A percentile compares a stretch with the other conserved stretches of the same genome.
Evolutionary conservation across 1,140 invertebrate species (phyloP).

Genomic region (Zaprionus africanus): DNA sequence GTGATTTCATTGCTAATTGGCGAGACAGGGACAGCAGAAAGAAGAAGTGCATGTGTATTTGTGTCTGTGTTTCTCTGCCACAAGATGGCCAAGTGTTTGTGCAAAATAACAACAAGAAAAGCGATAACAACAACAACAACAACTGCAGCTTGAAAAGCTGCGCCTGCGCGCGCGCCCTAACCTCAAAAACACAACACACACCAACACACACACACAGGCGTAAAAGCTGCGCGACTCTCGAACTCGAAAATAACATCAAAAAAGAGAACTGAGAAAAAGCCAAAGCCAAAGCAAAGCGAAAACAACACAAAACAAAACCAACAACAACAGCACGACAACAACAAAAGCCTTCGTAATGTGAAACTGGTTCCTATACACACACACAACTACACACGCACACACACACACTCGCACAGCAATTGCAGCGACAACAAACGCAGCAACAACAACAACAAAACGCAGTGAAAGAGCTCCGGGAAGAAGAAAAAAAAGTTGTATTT

Average conservation of each 20-base stretch:
- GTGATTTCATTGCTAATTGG: slow-evolving; percentile 77
- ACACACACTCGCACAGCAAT: slow-evolving; percentile 52
- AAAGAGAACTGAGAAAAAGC: slow-evolving; percentile 48
- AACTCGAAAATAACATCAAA: slow-evolving; percentile 47
- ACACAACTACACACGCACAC: slow-evolving; percentile 29
- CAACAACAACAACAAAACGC: slow-evolving; percentile 64
- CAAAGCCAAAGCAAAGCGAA: slow-evolving; percentile 38
- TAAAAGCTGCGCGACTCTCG: slow-evolving; percentile 55
- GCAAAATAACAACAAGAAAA: slow-evolving; percentile 51
- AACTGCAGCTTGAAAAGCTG: slow-evolving; percentile 59
- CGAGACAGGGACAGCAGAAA: slow-evolving; percentile 21
- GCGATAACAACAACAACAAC: slow-evolving; percentile 23
- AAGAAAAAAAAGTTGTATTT: slow-evolving; percentile 61
- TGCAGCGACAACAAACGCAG: slow-evolving; percentile 58
- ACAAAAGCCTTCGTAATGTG: slow-evolving; percentile 76
- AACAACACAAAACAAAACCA: slow-evolving; percentile 25
- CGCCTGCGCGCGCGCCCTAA: slow-evolving; percentile 70
- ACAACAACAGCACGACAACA: slow-evolving; percentile 50
- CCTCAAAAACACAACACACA: slow-evolving; percentile 52
- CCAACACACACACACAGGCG: background rate
- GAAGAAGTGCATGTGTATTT: slow-evolving; percentile 16
- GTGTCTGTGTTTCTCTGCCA: background rate
- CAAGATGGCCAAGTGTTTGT: slow-evolving; percentile 64
- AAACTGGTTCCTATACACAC: slow-evolving; percentile 73
- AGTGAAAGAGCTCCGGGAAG: slow-evolving; percentile 67